Evolutionary conservation across 2,888 invertebrate genomes (phyloP).

Genomic region (Platerodrilus igneus): DNA sequence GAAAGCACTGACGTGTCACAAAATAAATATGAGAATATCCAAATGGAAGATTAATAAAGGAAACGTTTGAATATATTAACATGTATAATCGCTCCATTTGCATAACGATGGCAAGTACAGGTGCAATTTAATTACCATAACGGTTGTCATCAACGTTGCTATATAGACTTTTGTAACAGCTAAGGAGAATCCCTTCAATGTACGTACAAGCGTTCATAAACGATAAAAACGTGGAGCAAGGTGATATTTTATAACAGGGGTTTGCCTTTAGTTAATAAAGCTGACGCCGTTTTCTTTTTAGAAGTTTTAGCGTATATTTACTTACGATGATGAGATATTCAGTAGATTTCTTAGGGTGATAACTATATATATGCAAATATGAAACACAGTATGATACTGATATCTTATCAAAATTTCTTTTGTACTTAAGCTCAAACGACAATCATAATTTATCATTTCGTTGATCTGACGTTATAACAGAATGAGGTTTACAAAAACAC

Average conservation of each 20-base stretch:
- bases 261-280: constrained; percentile 23
- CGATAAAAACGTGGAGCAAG: constrained; percentile 21
- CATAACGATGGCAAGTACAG: constrained; percentile 22
- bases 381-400: too few species aligned
- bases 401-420: too few species aligned
- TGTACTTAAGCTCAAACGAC: too few species aligned
- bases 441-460: too few species aligned
- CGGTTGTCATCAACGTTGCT: constrained; percentile 21
- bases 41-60: constrained; percentile 24
- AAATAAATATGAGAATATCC: constrained; percentile 16
- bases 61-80: constrained; percentile 26
- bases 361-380: too few species aligned
- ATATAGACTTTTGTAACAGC: constrained; percentile 17
- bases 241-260: constrained; percentile 20
- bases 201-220: constrained; percentile 23
- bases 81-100: constrained; percentile 21
- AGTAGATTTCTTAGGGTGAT: too few species aligned
- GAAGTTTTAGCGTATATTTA: constrained; percentile 21
- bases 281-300: constrained; percentile 20
- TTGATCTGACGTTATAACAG: too few species aligned
- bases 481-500: too few species aligned
- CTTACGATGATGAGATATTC: too few species aligned
- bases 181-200: constrained; percentile 18
- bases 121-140: constrained; percentile 25
- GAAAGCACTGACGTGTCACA: too few species aligned